Evolutionary conservation across 1,140 invertebrate species (phyloP), one percentile per base, ranked within the genome.

Genomic region (Drosophila parabipectinata): DNA sequence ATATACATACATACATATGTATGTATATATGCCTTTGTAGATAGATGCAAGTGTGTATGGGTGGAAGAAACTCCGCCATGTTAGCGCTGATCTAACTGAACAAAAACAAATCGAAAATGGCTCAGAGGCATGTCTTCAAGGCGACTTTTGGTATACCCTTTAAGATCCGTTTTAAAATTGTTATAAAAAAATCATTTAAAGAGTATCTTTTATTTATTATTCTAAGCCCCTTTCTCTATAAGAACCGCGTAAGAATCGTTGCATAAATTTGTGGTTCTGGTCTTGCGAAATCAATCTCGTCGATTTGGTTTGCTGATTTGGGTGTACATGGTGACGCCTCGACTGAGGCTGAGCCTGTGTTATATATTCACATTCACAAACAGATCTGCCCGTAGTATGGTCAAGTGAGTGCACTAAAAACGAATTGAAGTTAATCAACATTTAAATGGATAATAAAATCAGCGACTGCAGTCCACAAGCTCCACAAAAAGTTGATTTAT

Each of bases 391-490:
- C 15, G 32, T 45, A 41, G 41, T 47, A 47, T 34, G 30, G 24
- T 66, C 66, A 81, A 85, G 69, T 79, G 66, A 85, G 78, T 67
- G 81, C 82, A 77, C 72, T 77, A 74, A 77, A 77, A 67, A 83
- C 63, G 68, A 85, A 87, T 85, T 85, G 78, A 85, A 85, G 82
- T 87, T 85, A 85, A 85, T 85, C 82, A 85, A 87, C 82, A 72
- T 82, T 82, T 85, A 85, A 85, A 85, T 85, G 82, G 82, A 85
- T 87, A 85, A 85, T 78, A 87, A 81, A 85, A 82, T 81, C 56
- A 32, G 39, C 45, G 61, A 63, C 55, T 77, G 81, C 68, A 77
- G 45, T 48, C 28, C 26, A 26, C 63, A 39, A 41, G 47, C 62
- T 67, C 50, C 45, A 66, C 74, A 76, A 76, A 75, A 72, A 72